Evolutionary conservation across 2,888 invertebrate genomes (phyloP), one percentile per base, ranked within the genome.

Genomic region (Pseudoips prasinana): DNA sequence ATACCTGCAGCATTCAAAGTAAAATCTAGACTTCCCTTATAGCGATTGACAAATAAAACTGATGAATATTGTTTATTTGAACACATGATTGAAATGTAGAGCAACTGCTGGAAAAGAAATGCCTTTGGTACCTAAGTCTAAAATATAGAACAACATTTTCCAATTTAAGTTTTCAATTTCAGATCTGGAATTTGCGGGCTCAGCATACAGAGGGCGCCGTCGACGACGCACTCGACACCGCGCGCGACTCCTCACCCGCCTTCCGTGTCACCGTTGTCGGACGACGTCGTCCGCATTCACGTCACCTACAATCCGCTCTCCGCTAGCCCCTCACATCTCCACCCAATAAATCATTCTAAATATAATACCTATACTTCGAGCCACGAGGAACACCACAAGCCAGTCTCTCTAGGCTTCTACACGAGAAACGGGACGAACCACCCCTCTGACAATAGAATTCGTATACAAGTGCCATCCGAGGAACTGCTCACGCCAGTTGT

Each of bases 241-340:
- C 84, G 92, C 14, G 92, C 92, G 14, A 92, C 92, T 0, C 92
- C 93, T 3, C 90, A 90, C 40, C 91, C 90, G 1, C 90, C 90
- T 1, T 92, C 92, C 37, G 91, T 91, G 26, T 92, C 92, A 10
- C 93, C 94, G 0, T 65, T 81, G 24, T 79, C 83, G 0, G 89
- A 88, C 25, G 95, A 95, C 73, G 91, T 94, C 25, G 91, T 95
- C 29, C 90, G 95, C 41, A 95, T 95, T 48, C 95, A 94, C 75
- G 95, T 95, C 32, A 94, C 94, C 1, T 95, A 94, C 74, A 90
- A 90, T 53, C 89, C 90, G 0, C 59, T 82, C 3, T 64, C 80
- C 0, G 91, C 91, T n/a, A 89, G 90, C 48, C 91, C 91, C 7
- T 84, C 84, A 1, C 84, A 77, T 33, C 67, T 91, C 1, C 91